A percentile compares a stretch with the other conserved stretches of the same genome.
phyloP scores from a whole-genome alignment of 2,113 vertebrate genomes.

The Seriola quinqueradiata region DNA sequence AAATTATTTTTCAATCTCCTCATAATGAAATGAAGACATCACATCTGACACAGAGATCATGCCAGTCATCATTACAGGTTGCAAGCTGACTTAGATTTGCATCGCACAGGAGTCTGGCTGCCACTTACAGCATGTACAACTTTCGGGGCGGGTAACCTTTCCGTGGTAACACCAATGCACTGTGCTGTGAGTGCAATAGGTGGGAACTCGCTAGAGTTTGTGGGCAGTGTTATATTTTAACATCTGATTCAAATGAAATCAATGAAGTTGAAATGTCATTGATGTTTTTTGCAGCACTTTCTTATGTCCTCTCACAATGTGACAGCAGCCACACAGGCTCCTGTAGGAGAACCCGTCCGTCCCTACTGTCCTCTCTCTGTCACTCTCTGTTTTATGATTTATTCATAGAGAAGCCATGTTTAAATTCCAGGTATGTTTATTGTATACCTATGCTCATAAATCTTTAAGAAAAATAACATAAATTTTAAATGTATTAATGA shows the following conservation, averaged over 20 bases:
- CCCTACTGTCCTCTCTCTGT: background rate
- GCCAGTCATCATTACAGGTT: constrained; percentile 1
- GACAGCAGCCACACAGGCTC: background rate
- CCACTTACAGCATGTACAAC: background rate
- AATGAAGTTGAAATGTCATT: background rate
- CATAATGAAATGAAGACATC: constrained; percentile 7
- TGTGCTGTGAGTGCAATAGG: background rate
- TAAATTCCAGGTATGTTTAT: background rate
- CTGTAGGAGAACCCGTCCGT: background rate
- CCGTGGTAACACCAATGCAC: background rate
- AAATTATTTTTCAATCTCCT: constrained; percentile 10
- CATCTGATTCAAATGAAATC: background rate
- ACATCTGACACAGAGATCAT: background rate
- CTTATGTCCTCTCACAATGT: background rate
- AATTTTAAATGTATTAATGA: background rate
- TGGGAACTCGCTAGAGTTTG: too few relatives aligned
- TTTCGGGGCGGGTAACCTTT: background rate
- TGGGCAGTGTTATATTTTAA: background rate
- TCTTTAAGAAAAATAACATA: background rate
- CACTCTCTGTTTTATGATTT: background rate
- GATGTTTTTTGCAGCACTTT: background rate
- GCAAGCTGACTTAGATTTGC: background rate
- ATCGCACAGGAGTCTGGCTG: background rate
- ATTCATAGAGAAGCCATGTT: background rate
- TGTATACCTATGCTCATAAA: background rate